phyloP scores from a whole-genome alignment of 2,888 invertebrate species.

The Ptilodon capucinus region DNA sequence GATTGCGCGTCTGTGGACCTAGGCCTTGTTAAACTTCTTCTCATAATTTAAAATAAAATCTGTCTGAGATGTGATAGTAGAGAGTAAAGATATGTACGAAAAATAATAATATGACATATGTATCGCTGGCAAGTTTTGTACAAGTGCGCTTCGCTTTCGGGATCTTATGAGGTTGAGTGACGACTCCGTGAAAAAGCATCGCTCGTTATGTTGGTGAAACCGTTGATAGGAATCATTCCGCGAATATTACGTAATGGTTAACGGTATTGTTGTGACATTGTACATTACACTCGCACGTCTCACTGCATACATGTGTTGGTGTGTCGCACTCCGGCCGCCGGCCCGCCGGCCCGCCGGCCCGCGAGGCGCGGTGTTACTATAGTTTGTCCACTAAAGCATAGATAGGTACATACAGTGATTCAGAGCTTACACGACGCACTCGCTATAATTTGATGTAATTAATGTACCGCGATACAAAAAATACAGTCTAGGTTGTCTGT shows the following conservation, averaged over 20 bases:
- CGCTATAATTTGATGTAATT: conserved; percentile 17
- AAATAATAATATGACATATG: conserved; percentile 40
- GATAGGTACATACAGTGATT: not conserved
- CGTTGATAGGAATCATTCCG: not conserved
- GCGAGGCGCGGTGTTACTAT: not conserved
- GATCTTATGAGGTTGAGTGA: no score
- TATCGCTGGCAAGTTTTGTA: conserved; percentile 48
- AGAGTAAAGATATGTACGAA: conserved; percentile 50
- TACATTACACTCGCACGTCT: not conserved
- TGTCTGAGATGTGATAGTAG: conserved; percentile 66
- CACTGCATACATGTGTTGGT: no score
- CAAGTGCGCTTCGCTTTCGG: conserved; percentile 50
- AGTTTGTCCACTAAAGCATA: not conserved
- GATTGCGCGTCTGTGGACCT: no score
- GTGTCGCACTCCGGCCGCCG: not conserved
- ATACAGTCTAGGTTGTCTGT: conserved; percentile 35
- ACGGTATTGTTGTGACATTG: conserved; percentile 3
- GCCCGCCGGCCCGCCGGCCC: not conserved
- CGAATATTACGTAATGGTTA: not conserved
- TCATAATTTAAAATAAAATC: conserved; percentile 34
- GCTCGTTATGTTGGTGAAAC: not conserved
- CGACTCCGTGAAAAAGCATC: not conserved
- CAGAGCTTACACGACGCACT: conserved; percentile 8
- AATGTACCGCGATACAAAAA: conserved; percentile 14
- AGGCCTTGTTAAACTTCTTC: conserved; percentile 17